These are phyloP conservation scores for Penelope pileata DNA, from an alignment of 2,113 vertebrate species.

Conservation along the genomic window DNA sequence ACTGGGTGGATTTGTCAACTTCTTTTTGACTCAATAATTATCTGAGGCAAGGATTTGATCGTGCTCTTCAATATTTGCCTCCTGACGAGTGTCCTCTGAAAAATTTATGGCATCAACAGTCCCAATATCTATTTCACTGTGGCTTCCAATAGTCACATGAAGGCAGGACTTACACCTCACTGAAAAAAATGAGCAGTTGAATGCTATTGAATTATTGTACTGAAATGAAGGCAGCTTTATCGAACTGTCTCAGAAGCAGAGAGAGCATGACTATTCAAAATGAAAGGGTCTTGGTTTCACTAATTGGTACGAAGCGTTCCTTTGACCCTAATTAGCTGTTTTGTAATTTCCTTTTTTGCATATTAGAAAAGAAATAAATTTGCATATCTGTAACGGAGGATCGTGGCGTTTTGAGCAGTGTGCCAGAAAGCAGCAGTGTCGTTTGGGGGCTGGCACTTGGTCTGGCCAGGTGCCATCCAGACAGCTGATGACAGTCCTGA, in stretches of 20 bases:
- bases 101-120: not conserved
- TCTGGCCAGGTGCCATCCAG: conserved; percentile 44
- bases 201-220: not conserved
- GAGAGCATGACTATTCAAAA: conserved; percentile 4
- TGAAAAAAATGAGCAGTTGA: not conserved
- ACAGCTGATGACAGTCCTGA: not conserved
- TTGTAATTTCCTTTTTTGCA: conserved; percentile 87
- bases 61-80: not conserved
- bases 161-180: not conserved
- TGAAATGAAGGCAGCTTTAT: not conserved
- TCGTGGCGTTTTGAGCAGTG: conserved; percentile 77
- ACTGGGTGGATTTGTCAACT: not conserved
- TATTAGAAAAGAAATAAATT: conserved; percentile 91
- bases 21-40: not conserved
- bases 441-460: conserved; percentile 67
- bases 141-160: not conserved
- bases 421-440: conserved; percentile 79
- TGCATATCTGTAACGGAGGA: conserved; percentile 93
- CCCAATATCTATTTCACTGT: not conserved
- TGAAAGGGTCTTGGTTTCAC: conserved; percentile 65
- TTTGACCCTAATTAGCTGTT: conserved; percentile 95
- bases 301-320: conserved; percentile 91
- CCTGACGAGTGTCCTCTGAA: not conserved
- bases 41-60: not conserved
- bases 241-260: not conserved